Evolutionary conservation across 2,113 vertebrate genomes (phyloP).

Genomic region (Sitta europaea): DNA sequence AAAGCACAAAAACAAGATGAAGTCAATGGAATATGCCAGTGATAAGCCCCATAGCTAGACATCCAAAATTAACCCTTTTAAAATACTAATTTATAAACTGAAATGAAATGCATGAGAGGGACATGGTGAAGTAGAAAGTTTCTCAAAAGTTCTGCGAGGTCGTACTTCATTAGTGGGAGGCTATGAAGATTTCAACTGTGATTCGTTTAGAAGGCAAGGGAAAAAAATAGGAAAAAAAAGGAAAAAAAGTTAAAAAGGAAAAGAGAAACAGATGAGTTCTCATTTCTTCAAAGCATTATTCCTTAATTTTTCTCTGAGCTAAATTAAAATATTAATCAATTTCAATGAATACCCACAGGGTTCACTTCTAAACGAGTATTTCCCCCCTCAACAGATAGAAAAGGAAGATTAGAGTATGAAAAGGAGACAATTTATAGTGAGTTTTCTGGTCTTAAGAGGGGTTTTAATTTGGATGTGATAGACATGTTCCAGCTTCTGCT

Average conservation of each 20-base stretch:
- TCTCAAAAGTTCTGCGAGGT: not conserved
- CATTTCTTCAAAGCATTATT: conserved; percentile 46
- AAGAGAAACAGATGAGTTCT: not conserved
- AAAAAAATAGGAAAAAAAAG: not conserved
- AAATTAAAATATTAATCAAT: conserved; percentile 41
- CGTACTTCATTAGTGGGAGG: not conserved
- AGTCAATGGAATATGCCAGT: not conserved
- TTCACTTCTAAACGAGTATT: not conserved
- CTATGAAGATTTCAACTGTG: not conserved
- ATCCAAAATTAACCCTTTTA: not conserved
- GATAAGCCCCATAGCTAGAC: not conserved
- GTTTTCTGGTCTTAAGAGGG: not conserved
- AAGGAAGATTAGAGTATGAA: conserved; percentile 2
- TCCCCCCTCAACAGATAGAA: not conserved
- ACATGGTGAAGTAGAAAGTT: not conserved
- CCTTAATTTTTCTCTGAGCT: conserved; percentile 3
- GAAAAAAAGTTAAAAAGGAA: not conserved
- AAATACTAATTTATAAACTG: not conserved
- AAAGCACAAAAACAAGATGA: not conserved
- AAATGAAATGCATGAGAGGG: not conserved
- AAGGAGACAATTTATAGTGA: not conserved
- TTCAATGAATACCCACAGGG: not conserved
- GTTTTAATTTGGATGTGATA: conserved; percentile 6
- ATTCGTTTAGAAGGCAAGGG: not conserved
- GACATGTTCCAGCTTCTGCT: not conserved